Evolutionary conservation across 2,113 vertebrate species (phyloP), one percentile per base, ranked within the genome.

Genomic region (Anarrhichthys ocellatus): DNA sequence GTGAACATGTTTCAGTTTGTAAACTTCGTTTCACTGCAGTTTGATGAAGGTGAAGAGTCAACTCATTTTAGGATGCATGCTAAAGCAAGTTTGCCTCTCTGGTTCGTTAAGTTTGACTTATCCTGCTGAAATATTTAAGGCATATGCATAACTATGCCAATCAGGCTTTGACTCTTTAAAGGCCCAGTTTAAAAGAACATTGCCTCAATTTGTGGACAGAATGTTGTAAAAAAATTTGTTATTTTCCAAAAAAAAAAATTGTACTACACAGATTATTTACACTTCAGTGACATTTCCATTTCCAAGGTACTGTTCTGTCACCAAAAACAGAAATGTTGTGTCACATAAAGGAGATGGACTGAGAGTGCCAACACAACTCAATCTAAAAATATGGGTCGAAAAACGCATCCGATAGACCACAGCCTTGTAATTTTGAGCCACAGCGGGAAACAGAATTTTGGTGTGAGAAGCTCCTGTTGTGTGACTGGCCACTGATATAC

Each of bases 111-210:
- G 29, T 29, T 76, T 73, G 68, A 59, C 73, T 77, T 72, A 73
- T 73, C 48, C 73, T 64, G 36, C 29, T 46, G 48, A 48, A 65
- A 66, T 58, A 58, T 58, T 76, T 70, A 76, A 56, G 20, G 66
- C 24, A 46, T 5, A 18, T 22, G 42, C 40, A 11, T 32, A 32
- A 75, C 32, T 42, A 62, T 64, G 66, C 34, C 66, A 82, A 20
- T 76, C 65, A 82, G 64, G 27, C 66, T 72, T 64, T 29, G n/a
- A 46, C n/a, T 54, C n/a, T 56, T 54, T 70, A 14, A 64, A 9
- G 27, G 52, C 9, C 3, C 3, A 9, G 18, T 56, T 70, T 17
- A 24, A 61, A 75, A 27, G 7, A 63, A 24, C 17, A 29, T 64
- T 63, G 64, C 15, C 10, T 20, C 10, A 17, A 32, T 14, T 34